Evolutionary conservation across 2,888 invertebrate genomes (phyloP).

Genomic region (Copidosoma aretas): DNA sequence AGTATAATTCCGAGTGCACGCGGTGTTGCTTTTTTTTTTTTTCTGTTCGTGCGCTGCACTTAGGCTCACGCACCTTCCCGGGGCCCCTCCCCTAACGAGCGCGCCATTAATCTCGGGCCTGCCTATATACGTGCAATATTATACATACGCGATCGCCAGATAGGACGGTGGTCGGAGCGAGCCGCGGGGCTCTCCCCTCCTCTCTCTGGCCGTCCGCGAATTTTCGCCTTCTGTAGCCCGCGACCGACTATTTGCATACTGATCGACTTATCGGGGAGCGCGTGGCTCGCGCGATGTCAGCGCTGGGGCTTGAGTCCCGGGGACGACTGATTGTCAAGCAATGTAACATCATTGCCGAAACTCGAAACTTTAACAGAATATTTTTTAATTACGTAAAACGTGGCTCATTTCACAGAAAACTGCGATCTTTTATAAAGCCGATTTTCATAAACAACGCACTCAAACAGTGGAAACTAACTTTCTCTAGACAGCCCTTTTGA

Average conservation of each 20-base stretch:
- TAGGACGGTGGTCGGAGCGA: slow-evolving; percentile 45
- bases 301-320: no score
- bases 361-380: no score
- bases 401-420: no score
- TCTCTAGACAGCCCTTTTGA: no score
- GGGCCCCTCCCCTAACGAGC: slow-evolving; percentile 46
- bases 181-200: slow-evolving; percentile 26
- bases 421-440: no score
- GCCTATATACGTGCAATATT: slow-evolving; percentile 19
- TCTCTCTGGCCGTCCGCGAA: slow-evolving; percentile 38
- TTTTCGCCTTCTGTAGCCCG: slow-evolving; percentile 35
- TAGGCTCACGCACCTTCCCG: not conserved
- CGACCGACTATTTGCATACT: slow-evolving; percentile 45
- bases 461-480: no score
- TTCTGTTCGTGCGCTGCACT: slow-evolving; percentile 8
- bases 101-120: slow-evolving; percentile 49
- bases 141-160: no score
- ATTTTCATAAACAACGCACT: no score
- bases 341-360: no score
- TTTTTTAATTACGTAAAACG: no score
- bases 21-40: slow-evolving; percentile 8
- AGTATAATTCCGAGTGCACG: no score
- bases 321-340: no score
- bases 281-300: not conserved
- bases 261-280: slow-evolving; percentile 44